Conservation (phyloP, 2,888 invertebrate genomes). For the Dolichopus griseipennis region DNA sequence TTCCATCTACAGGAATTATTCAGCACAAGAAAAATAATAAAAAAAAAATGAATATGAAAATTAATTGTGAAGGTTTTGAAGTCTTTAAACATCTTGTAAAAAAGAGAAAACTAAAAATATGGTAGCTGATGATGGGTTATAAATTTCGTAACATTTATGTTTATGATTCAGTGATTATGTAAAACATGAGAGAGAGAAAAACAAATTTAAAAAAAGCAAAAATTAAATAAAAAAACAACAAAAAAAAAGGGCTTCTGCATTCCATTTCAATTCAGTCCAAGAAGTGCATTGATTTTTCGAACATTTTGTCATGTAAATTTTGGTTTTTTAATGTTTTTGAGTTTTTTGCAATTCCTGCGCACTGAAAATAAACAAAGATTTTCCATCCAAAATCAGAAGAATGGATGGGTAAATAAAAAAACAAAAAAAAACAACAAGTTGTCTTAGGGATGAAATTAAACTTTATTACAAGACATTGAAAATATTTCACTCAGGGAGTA, state of each 20-base stretch:
- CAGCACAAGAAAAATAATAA: too few relatives aligned
- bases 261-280: neutral
- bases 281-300: neutral
- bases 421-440: too few relatives aligned
- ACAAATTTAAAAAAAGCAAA: neutral
- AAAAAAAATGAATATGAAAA: too few relatives aligned
- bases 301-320: neutral
- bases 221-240: neutral
- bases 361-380: neutral
- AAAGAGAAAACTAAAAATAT: neutral
- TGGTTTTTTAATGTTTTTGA: too few relatives aligned
- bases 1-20: too few relatives aligned
- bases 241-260: neutral
- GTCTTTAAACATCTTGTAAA: too few relatives aligned
- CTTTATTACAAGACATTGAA: conserved; percentile 1
- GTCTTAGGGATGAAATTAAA: neutral
- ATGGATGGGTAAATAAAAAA: neutral
- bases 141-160: neutral
- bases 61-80: too few relatives aligned
- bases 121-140: neutral
- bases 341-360: neutral
- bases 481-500: neutral
- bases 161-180: neutral
- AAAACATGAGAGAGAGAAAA: neutral
- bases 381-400: neutral